phyloP scores from a whole-genome alignment of 2,888 invertebrate genomes.

The Scelioninae gen. 2 region DNA sequence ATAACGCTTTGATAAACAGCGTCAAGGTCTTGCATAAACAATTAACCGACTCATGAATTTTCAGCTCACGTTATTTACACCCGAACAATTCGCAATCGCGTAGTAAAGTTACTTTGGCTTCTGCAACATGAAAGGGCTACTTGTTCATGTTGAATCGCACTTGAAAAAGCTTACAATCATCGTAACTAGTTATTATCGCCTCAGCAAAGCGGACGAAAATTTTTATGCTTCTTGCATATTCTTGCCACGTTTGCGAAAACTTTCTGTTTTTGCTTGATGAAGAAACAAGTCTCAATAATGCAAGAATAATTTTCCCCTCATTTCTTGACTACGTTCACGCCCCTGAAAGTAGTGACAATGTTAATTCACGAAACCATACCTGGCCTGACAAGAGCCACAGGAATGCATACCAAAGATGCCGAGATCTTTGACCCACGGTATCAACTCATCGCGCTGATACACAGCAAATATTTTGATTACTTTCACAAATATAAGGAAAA shows the following conservation, averaged over 20 bases:
- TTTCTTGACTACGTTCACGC: neutral
- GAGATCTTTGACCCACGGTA: slow-evolving; percentile 21
- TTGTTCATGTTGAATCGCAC: slow-evolving; percentile 25
- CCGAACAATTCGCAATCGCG: slow-evolving; percentile 35
- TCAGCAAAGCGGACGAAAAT: neutral
- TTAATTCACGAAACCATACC: slow-evolving; percentile 16
- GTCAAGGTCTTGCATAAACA: slow-evolving; percentile 22
- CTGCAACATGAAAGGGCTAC: slow-evolving; percentile 45
- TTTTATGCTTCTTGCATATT: slow-evolving; percentile 7
- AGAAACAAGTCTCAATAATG: slow-evolving; percentile 19
- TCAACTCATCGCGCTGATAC: too few species aligned
- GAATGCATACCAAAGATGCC: slow-evolving; percentile 15
- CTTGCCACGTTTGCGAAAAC: slow-evolving; percentile 23
- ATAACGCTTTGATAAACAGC: slow-evolving; percentile 21
- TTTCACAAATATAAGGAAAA: too few species aligned
- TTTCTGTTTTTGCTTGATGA: slow-evolving; percentile 10
- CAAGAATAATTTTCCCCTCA: slow-evolving; percentile 10
- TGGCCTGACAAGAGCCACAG: slow-evolving; percentile 2
- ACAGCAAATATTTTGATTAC: too few species aligned
- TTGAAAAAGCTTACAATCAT: slow-evolving; percentile 19
- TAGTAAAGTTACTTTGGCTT: slow-evolving; percentile 33
- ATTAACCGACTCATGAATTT: slow-evolving; percentile 18
- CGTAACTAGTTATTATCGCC: slow-evolving; percentile 18
- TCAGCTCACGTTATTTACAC: slow-evolving; percentile 31
- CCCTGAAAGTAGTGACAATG: slow-evolving; percentile 4